Base-by-base conservation (phyloP, 2,888 invertebrate species). In the Malthinus flaveolus region DNA sequence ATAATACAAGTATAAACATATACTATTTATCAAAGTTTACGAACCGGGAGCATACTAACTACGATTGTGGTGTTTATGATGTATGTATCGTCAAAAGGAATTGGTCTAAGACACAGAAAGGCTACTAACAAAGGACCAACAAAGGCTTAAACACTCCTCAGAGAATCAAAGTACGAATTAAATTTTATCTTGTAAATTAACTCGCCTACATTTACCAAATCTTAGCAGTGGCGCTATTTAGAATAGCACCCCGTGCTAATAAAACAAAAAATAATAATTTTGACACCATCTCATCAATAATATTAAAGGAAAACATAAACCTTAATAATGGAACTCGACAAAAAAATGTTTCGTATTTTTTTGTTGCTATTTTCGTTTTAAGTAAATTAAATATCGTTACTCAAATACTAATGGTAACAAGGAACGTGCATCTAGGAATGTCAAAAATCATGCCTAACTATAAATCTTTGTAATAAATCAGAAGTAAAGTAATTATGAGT, bases 401-500 rank as follows among this genome's bases (percentile, higher is more conserved):
- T 39, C 47, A 23, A 44, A 49, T 56, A 56, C 50, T 56, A 56
- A 56, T 56, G 56, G 46, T 35, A 46, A 51, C 56, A 56, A 56
- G 51, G 51, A 51, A 56, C 56, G 56, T 51, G 56, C 56, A 51
- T 59, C 59, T 54, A 54, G 42, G 45, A 49, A 53, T 37, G 52
- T 52, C 52, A 52, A 57, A 57, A 57, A 57, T 56, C 54, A 59
- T 44, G 50, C 51, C 51, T 48, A 53, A 60, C 50, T 44, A 59
- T 53, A 65, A 61, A 62, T 62, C 63, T 51, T 56, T 31, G 62
- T 62, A 60, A 61, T 75, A 75, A 75, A 75, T 74, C 75, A 74
- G 72, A 61, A 65, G 66, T 55, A 65, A 69, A 68, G 72, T 74
- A 74, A 75, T 75, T 75, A 74, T 68, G 69, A 68, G 66, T 68